Evolutionary conservation across 2,113 vertebrate species (phyloP), one percentile per base, ranked within the genome.

Genomic region (Gavialis gangeticus): DNA sequence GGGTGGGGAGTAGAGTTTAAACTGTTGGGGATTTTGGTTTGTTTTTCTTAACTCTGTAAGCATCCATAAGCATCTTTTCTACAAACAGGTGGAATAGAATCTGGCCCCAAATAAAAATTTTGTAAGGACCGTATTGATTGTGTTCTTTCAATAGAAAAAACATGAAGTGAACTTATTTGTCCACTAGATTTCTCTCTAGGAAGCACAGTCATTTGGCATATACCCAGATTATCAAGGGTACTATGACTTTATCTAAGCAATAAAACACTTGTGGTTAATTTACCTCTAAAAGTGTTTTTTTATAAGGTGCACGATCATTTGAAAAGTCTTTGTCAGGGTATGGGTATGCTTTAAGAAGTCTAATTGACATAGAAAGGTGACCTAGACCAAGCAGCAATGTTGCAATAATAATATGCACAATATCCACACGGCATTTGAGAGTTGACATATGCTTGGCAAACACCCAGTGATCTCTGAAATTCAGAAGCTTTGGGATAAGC

Each of bases 251-350:
- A 63, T 15, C 25, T 66, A 76, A 27, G 22, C 21, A 76, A 82
- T 79, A 76, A 85, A 84, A 91, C 58, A 1, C 4, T 30, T 79
- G 63, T n/a, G 3, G 4, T 64, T 91, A 69, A 92, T 88, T 89
- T 80, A 37, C 21, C 10, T 12, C 75, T 62, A 3, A 2, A 86
- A 30, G 66, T 58, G 62, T 4, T 1, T 1, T 1, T 64, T 88
- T 77, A n/a, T 54, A 77, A 84, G 4, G 5, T 85, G 84, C 71
- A 92, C 89, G 80, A 15, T 79, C 1, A 87, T 75, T 27, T 54
- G 4, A 58, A 94, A 92, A 55, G 58, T 90, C 57, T 92, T 95
- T 94, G 24, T 88, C 57, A 89, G 91, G 22, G 59, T 92, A 84
- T 85, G 46, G 67, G 63, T 75, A 86, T 1, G 46, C 58, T 93